Conservation (phyloP, 2,113 vertebrate species). For the Mustela nigripes region DNA sequence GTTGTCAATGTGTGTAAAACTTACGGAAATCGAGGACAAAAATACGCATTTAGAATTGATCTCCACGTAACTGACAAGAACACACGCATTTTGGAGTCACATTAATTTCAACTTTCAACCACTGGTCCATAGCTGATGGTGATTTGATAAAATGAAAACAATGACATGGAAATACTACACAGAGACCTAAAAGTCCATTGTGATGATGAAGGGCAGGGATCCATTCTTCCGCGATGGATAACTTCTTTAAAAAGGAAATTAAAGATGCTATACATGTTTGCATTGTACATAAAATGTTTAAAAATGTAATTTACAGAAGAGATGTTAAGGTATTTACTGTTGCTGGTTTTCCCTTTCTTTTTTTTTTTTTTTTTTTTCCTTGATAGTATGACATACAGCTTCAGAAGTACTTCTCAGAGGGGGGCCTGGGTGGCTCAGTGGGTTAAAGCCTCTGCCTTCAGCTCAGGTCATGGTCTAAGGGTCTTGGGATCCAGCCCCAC, state of each 20-base stretch:
- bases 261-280: not conserved
- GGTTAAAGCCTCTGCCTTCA: too few species aligned
- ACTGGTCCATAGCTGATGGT: conserved; percentile 4
- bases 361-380: not conserved
- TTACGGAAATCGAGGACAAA: conserved; percentile 84
- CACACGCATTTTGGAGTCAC: conserved; percentile 68
- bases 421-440: too few species aligned
- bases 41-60: conserved; percentile 81
- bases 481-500: too few species aligned
- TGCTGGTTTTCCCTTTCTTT: not conserved
- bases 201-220: not conserved
- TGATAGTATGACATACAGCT: not conserved
- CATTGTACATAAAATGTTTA: not conserved
- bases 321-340: not conserved
- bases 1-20: conserved; percentile 70
- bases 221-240: not conserved
- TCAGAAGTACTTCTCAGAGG: conserved; percentile 30
- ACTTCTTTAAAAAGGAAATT: not conserved
- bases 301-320: not conserved
- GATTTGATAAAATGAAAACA: conserved; percentile 72
- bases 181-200: conserved; percentile 68
- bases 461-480: too few species aligned
- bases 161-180: conserved; percentile 52
- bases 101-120: conserved; percentile 71
- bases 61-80: conserved; percentile 77